Evolutionary conservation across 2,113 vertebrate species (phyloP).

Genomic region (Erinaceus europaeus): DNA sequence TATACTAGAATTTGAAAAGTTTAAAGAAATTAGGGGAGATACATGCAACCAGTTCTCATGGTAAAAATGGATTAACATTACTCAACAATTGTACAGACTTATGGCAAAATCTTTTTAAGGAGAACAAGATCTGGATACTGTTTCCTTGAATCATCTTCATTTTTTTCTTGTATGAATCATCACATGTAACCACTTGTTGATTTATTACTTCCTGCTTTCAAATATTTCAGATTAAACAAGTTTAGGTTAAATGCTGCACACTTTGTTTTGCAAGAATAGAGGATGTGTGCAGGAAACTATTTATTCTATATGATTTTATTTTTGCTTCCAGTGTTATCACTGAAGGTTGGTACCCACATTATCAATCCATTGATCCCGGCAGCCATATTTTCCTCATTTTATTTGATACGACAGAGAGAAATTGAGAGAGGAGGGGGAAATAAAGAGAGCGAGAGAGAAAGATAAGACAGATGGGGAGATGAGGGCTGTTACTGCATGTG

Average conservation of each 20-base stretch:
- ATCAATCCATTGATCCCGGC: too few relatives aligned
- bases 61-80: neutral
- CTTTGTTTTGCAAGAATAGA: neutral
- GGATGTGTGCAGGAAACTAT: too few relatives aligned
- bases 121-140: neutral
- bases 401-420: too few relatives aligned
- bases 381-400: too few relatives aligned
- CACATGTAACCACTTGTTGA: neutral
- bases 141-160: neutral
- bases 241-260: neutral
- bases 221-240: neutral
- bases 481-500: too few relatives aligned
- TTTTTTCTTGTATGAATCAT: neutral
- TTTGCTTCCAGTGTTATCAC: too few relatives aligned
- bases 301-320: too few relatives aligned
- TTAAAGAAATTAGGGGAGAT: neutral
- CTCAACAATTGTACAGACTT: neutral
- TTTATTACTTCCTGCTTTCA: neutral
- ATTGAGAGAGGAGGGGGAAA: too few relatives aligned
- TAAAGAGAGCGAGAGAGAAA: too few relatives aligned
- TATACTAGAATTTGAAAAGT: slow-evolving; percentile 12
- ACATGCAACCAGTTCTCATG: neutral
- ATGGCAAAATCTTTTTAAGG: neutral
- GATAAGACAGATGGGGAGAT: too few relatives aligned
- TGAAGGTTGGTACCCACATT: too few relatives aligned